Percentiles rank a stretch among this genome's conserved stretches.
These are phyloP conservation scores for Dicaeum eximium DNA, from an alignment of 2,113 vertebrate genomes.

Conservation along the genomic window DNA sequence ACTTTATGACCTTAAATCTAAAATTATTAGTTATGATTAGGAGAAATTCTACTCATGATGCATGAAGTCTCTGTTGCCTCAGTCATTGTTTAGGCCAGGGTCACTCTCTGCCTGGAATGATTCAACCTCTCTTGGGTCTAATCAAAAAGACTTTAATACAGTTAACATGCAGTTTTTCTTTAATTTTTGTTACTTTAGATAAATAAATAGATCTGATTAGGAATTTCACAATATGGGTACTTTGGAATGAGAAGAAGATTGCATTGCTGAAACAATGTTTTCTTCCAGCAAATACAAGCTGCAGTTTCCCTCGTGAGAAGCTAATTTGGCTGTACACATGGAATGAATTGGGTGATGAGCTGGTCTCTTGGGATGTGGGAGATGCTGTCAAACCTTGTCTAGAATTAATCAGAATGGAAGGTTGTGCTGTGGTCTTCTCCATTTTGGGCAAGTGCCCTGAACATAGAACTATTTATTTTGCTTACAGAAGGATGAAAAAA, in stretches of 20 bases:
- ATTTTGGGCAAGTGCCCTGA: background rate
- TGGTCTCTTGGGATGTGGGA: background rate
- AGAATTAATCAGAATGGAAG: background rate
- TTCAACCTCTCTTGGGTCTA: background rate
- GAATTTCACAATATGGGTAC: background rate
- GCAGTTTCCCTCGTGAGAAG: background rate
- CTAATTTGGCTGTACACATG: background rate
- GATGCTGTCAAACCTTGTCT: background rate
- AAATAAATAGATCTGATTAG: background rate
- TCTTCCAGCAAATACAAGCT: background rate
- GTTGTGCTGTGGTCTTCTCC: background rate
- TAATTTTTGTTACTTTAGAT: background rate
- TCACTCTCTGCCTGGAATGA: background rate
- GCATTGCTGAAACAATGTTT: background rate
- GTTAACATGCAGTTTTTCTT: background rate
- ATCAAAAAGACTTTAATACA: background rate
- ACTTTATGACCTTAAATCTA: background rate
- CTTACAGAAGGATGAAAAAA: background rate
- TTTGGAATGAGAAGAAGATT: background rate
- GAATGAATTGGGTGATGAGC: background rate
- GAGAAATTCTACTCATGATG: background rate
- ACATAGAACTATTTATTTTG: background rate
- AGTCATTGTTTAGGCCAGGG: background rate
- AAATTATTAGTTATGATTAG: background rate
- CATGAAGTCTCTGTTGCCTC: background rate